Base-by-base conservation (phyloP, 64 coral and sea anemone genomes). In the Pocillopora damicornis region DNA sequence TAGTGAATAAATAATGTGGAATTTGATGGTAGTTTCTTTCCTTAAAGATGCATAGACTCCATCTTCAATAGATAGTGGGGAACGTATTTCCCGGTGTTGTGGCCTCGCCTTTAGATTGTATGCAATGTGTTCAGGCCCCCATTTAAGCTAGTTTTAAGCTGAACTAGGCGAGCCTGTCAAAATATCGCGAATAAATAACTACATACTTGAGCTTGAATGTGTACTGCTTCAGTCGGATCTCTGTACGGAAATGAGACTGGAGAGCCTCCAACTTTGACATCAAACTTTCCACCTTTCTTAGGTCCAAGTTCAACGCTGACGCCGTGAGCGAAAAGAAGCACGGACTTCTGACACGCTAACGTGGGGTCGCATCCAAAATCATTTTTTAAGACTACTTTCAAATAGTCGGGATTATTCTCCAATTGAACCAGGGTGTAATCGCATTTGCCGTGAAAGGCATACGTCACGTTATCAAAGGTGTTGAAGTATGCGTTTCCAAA, bases 381-480 rank as follows among this genome's bases (percentile, higher is more conserved):
- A 10, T 35, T 17, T 25, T 6, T 10, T 36, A 83, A 9, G 12
- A 67, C 20, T 15, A 85, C 65, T 85, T 85, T 57, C 81, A 37
- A 73, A 5, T 15, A 1, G 13, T 68, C 36, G 1, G 67, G 11
- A 22, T 58, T 14, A 14, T 51, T 9, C 30, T 18, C n/a, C 0
- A 85, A 22, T 15, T 85, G 22, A 7, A 66, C 63, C 63, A 85
- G 16, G 18, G 71, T 42, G 37, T 85, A 67, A 13, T 72, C 22
- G 65, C 81, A 85, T 73, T 58, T 59, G 20, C 81, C 63, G 81
- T 85, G 51, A 38, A 58, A 85, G 20, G 18, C 57, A 45, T 85
- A 85, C 13, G 81, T 85, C 35, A 30, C 58, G 38, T 85, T 72
- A 65, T 85, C 81, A 57, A 85, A 85, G 18, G 81, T 85, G 13